phyloP scores from a whole-genome alignment of 2,888 invertebrate species.

The Platycheirus rosarum region DNA sequence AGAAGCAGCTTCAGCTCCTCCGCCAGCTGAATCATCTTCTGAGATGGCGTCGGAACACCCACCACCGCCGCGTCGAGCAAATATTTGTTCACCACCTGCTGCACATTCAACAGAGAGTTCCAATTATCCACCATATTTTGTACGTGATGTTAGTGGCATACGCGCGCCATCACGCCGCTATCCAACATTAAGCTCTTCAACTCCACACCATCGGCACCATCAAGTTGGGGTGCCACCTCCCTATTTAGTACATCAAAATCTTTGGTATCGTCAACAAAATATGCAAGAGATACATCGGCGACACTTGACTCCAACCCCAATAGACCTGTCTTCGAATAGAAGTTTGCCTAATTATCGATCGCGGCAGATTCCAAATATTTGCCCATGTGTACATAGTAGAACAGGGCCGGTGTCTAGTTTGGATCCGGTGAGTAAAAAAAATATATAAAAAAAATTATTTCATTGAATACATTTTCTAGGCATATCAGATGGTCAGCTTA shows the following conservation, averaged over 20 bases:
- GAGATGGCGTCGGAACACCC: conserved; percentile 44
- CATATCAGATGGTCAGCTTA: conserved; percentile 75
- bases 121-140: conserved; percentile 59
- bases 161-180: conserved; percentile 55
- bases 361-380: conserved; percentile 79
- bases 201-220: conserved; percentile 76
- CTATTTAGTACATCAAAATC: conserved; percentile 88
- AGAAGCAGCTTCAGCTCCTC: conserved; percentile 9
- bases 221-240: conserved; percentile 84
- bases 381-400: conserved; percentile 80
- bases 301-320: conserved; percentile 82
- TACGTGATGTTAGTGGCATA: conserved; percentile 52
- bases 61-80: conserved; percentile 77
- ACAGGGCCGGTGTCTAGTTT: conserved; percentile 80
- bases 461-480: conserved; percentile 61
- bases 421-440: conserved; percentile 78
- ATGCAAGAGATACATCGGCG: conserved; percentile 85
- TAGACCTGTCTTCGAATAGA: conserved; percentile 81
- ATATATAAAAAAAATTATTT: not conserved
- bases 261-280: conserved; percentile 90
- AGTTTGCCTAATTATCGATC: conserved; percentile 78
- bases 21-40: conserved; percentile 46
- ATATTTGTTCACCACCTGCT: conserved; percentile 81
- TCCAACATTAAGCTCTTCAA: conserved; percentile 66
- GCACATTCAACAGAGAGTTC: conserved; percentile 73